Base-by-base conservation (phyloP, 1,140 invertebrate genomes). In the Mizuhopecten yessoensis region DNA sequence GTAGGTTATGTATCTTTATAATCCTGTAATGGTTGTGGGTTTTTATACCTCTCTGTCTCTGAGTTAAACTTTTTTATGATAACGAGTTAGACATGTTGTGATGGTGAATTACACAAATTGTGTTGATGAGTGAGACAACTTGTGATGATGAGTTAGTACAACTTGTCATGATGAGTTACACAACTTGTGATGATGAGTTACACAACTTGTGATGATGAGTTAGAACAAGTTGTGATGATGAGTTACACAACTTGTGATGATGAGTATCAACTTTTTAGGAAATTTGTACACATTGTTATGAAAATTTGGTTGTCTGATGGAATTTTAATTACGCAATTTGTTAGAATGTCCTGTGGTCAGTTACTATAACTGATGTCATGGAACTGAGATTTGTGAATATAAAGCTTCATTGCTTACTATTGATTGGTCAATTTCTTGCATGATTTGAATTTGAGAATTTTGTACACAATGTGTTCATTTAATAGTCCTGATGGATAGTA, bases 391-490 rank as follows among this genome's bases (percentile, higher is more conserved):
- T 45, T 45, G 42, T 45, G 42, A 45, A 75, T 75, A 49, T 15
- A 23, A 39, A 29, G 57, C 57, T 75, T 75, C 29, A 29, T 75
- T n/a, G 23, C 57, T 3, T 75, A 29, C 23, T 29, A 7, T 49
- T 49, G 45, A 49, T 2, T 49, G 20, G 45, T 49, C 15, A 49
- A 49, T 49, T 20, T 75, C 17, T 17, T 75, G 57, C 23, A 75
- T n/a, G 57, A 29, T 75, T 29, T 75, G 57, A 75, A 75, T 75
- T 75, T 75, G 57, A 75, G 57, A 75, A 29, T 75, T 75, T 75
- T 75, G 57, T 75, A 75, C 29, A n/a, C 57, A 75, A 75, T 75
- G 57, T 75, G 57, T 75, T 75, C 57, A 75, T 29, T n/a, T 29
- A 29, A 75, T 75, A 5, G 29, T 75, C 57, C 57, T 75, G 57